A percentile compares a stretch with the other conserved stretches of the same genome.
phyloP scores from a whole-genome alignment of 2,797 vertebrate genomes.

The Rhinatrema bivittatum region DNA sequence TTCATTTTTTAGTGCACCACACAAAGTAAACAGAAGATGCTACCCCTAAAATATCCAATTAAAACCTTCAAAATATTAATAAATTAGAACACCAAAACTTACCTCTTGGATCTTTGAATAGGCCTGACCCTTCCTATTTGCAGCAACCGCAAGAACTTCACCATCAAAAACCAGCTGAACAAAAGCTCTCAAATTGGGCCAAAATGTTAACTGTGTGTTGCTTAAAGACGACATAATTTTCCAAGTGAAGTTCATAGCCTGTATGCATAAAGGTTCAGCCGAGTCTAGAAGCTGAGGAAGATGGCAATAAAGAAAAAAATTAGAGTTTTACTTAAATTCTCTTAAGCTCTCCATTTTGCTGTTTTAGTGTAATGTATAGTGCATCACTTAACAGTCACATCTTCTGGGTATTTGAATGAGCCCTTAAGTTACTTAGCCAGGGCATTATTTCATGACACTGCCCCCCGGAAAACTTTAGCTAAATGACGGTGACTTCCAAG shows the following conservation, averaged over 20 bases:
- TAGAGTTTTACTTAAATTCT: too few species aligned
- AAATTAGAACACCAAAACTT: conserved; percentile 11
- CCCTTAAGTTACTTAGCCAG: too few species aligned
- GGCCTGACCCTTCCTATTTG: conserved; percentile 50
- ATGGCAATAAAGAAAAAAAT: not conserved
- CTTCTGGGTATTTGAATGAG: too few species aligned
- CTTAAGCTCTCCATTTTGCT: not conserved
- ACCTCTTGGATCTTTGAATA: conserved; percentile 75
- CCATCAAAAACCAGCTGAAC: conserved; percentile 69
- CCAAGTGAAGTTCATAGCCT: conserved; percentile 76
- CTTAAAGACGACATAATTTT: conserved; percentile 71
- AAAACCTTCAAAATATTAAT: too few species aligned
- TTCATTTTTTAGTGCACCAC: too few species aligned
- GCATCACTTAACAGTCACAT: too few species aligned
- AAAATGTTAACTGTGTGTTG: conserved; percentile 86
- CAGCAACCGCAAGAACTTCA: conserved; percentile 58
- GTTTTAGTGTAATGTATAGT: too few species aligned
- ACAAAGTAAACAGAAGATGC: too few species aligned
- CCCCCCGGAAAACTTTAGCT: too few species aligned
- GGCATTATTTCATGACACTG: too few species aligned
- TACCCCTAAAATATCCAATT: too few species aligned
- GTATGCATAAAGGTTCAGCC: conserved; percentile 66
- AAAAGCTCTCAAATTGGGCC: conserved; percentile 80
- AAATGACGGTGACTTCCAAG: too few species aligned
- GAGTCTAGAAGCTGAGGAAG: conserved; percentile 54